Conservation (phyloP, 2,113 vertebrate species). For the western clawed frog (Xenopus tropicalis) region DNA sequence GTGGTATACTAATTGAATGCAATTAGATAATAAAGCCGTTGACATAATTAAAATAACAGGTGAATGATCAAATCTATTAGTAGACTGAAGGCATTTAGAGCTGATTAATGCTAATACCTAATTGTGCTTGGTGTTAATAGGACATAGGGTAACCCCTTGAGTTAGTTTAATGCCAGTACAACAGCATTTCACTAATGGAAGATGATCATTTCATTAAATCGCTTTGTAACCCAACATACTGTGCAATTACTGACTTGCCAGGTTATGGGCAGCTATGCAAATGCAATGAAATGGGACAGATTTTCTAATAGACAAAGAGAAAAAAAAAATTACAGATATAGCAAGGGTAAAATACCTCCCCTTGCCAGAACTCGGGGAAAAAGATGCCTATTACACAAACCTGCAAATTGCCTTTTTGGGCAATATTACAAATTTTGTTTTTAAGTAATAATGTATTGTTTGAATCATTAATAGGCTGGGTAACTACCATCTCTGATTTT, state of each 20-base stretch:
- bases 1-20: slow-evolving; percentile 42
- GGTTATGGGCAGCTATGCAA: slow-evolving; percentile 5
- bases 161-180: slow-evolving; percentile 37
- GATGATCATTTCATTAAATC: slow-evolving; percentile 42
- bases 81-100: slow-evolving; percentile 38
- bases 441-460: too few species aligned
- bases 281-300: slow-evolving; percentile 2
- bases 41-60: slow-evolving; percentile 46
- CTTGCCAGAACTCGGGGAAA: too few species aligned
- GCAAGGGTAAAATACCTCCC: too few species aligned
- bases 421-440: too few species aligned
- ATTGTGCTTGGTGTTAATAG: slow-evolving; percentile 43
- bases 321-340: too few species aligned
- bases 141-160: slow-evolving; percentile 39
- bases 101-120: slow-evolving; percentile 44
- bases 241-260: slow-evolving; percentile 29
- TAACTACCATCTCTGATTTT: too few species aligned
- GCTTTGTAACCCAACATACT: slow-evolving; percentile 36
- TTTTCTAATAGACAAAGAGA: background rate
- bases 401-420: too few species aligned
- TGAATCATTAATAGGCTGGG: too few species aligned
- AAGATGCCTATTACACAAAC: too few species aligned
- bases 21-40: slow-evolving; percentile 38
- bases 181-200: slow-evolving; percentile 42
- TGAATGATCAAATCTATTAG: slow-evolving; percentile 45